Base-by-base conservation (phyloP, 1,140 invertebrate genomes). In the Ceratina australensis region DNA sequence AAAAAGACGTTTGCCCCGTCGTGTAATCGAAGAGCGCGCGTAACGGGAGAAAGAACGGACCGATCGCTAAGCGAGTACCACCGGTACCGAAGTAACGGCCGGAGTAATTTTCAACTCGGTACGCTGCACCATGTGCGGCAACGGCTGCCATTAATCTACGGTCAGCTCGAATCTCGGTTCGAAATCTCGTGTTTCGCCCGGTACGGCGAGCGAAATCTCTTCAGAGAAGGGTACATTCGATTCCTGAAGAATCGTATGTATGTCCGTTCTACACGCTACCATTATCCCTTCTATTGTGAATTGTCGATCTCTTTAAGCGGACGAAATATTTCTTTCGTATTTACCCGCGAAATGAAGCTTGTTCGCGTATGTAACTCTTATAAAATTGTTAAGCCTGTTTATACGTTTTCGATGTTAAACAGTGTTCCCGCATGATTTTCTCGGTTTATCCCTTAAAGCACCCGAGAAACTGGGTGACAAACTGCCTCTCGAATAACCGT, bases 61-160 rank as follows among this genome's bases (percentile, higher is more conserved):
- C 28, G 28, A 33, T 33, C 28, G 28, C 28, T 33, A 52, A 52
- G 12, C 50, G 84, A 80, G 79, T 81, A 79, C 82, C 81, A 59
- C 22, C 13, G 5, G 16, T 1, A 15, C 16, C 2, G 0, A 26
- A 18, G 47, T 4, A 66, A 26, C 47, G 7, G 20, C 20, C 33
- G 20, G 7, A 66, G 22, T 20, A 49, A 65, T 80, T 65, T 64
- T 65, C 33, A 66, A 60, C 42, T 54, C 47, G 56, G 67, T 68
- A 64, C 74, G 63, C 47, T 50, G 54, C 67, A 54, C 26, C 68
- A 73, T 81, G 78, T 57, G 66, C 72, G 33, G 18, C 57, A 56
- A 68, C 20, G 54, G 72, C 63, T 24, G 49, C 79, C 81, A 83
- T 83, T 83, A 83, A 83, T 83, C 80, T 74, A 67, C 59, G n/a